A percentile compares a stretch with the other conserved stretches of the same genome.
phyloP scores from a whole-genome alignment of 2,888 invertebrate genomes.

The Zaprionus lineosus region DNA sequence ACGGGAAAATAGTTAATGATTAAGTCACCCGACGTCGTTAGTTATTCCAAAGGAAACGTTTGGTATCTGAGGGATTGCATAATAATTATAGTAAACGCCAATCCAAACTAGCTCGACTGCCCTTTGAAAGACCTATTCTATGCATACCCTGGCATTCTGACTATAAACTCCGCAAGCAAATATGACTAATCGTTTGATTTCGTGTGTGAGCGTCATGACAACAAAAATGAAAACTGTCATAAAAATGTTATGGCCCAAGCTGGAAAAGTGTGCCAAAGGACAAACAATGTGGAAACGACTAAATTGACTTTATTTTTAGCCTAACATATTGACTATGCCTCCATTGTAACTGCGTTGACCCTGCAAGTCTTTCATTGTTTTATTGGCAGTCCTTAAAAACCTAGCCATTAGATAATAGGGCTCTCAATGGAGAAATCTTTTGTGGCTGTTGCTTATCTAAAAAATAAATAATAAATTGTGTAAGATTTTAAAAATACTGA shows the following conservation, averaged over 20 bases:
- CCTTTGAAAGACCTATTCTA: conserved; percentile 3
- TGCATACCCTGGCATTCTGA: too few relatives aligned
- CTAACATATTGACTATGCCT: conserved; percentile 18
- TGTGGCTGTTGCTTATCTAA: too few relatives aligned
- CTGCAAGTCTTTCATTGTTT: too few relatives aligned
- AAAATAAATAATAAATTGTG: too few relatives aligned
- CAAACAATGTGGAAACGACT: background rate
- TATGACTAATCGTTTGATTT: conserved; percentile 60
- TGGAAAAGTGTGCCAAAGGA: conserved; percentile 32
- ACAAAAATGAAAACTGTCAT: conserved; percentile 41
- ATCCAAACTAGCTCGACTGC: background rate
- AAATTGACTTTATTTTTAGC: conserved; percentile 13
- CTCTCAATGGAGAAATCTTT: too few relatives aligned
- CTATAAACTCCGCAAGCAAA: conserved; percentile 12
- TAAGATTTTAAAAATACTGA: too few relatives aligned
- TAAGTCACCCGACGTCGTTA: conserved; percentile 3
- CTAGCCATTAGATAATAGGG: too few relatives aligned
- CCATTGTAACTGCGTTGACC: too few relatives aligned
- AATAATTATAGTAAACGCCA: conserved; percentile 39
- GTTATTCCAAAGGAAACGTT: conserved; percentile 12
- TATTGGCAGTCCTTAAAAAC: too few relatives aligned
- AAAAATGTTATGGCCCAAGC: conserved; percentile 35
- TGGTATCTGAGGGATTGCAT: conserved; percentile 37
- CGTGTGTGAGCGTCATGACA: conserved; percentile 55
- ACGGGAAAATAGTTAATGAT: conserved; percentile 2